phyloP scores from a whole-genome alignment of 1,140 invertebrate genomes.

The Cydia fagiglandana region DNA sequence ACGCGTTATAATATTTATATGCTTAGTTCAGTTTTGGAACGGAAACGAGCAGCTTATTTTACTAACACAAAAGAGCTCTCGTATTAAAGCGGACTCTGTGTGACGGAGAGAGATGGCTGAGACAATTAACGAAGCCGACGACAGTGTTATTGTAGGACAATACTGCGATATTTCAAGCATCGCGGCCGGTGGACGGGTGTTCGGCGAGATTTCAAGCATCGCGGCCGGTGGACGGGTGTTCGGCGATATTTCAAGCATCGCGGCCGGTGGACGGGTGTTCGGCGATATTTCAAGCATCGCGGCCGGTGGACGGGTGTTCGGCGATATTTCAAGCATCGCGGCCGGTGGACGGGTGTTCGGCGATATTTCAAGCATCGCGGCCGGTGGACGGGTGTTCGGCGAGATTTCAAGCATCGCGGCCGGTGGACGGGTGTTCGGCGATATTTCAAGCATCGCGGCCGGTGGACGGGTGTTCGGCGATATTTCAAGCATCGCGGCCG shows the following conservation, averaged over 20 bases:
- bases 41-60: conserved; percentile 54
- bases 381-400: conserved; percentile 62
- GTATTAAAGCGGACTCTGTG: conserved; percentile 43
- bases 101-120: conserved; percentile 48
- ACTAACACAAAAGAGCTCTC: conserved; percentile 46
- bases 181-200: conserved; percentile 57
- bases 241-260: conserved; percentile 68
- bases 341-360: conserved; percentile 62
- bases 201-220: conserved; percentile 65
- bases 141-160: conserved; percentile 73
- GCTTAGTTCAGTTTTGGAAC: conserved; percentile 42
- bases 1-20: conserved; percentile 30
- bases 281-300: conserved; percentile 67
- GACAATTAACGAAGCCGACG: conserved; percentile 71
- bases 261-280: conserved; percentile 60
- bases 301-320: conserved; percentile 61
- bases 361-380: conserved; percentile 66
- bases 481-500: conserved; percentile 64
- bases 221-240: conserved; percentile 59
- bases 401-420: conserved; percentile 65
- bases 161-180: conserved; percentile 68
- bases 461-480: conserved; percentile 64
- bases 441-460: conserved; percentile 66
- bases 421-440: conserved; percentile 63
- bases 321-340: conserved; percentile 67